Base-by-base conservation (phyloP, 1,140 invertebrate genomes). In the Nephotettix cincticeps region DNA sequence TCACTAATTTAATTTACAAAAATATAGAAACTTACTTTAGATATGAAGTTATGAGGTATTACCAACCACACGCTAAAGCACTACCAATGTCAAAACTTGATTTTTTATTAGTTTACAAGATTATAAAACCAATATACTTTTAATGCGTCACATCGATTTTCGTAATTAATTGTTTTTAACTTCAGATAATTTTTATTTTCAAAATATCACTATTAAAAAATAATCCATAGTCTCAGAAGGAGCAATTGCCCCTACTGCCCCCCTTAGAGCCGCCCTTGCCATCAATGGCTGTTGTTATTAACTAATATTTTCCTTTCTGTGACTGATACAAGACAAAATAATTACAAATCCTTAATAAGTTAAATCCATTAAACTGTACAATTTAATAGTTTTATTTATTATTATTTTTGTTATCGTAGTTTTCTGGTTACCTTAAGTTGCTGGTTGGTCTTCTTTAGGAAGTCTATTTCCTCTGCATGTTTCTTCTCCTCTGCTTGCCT, bases 401-500 rank as follows among this genome's bases (percentile, higher is more conserved):
- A 19, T 1, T 17, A 19, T 30, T 6, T n/a, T n/a, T n/a, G n/a
- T n/a, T n/a, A n/a, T n/a, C n/a, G n/a, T n/a, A n/a, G n/a, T n/a
- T n/a, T n/a, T n/a, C n/a, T n/a, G n/a, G 1, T 32, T 82, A 93
- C 92, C 87, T 97, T 97, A 14, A 98, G 83, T 80, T 98, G 96
- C 75, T 92, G 88, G 81, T 97, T 98, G 6, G 95, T 96, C 80
- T 95, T 93, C 82, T 96, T 97, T 27, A 97, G 83, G 76, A 95
- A 95, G 45, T 92, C 85, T 51, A 97, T 89, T 81, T 98, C 95
- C 79, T 98, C 95, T 17, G 88, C 88, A 77, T 97, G 93, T 79
- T 95, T 93, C 80, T 95, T 94, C 79, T 96, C 93, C 79, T 97
- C 93, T 0, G 94, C 93, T 69, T 91, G 87, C 21, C 90, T 82